These are phyloP conservation scores for Apostichopus parvimensis DNA, from an alignment of 35 echinoderm and acorn worm species.

Conservation along the genomic window DNA sequence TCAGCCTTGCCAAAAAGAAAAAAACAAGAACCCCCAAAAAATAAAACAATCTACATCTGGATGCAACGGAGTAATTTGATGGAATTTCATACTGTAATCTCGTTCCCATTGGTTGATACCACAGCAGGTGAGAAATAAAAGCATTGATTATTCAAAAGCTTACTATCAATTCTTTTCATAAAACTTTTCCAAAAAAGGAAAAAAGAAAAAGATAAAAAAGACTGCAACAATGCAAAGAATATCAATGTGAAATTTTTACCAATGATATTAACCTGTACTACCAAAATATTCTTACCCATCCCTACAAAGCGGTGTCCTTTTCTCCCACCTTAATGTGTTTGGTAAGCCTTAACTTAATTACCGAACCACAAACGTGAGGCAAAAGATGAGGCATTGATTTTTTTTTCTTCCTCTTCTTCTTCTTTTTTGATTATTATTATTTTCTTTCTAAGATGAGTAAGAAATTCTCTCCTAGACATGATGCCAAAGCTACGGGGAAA, in stretches of 20 bases:
- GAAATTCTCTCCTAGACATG: not conserved
- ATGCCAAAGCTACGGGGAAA: not conserved
- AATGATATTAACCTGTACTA: conserved; percentile 43
- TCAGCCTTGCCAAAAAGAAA: too few species aligned
- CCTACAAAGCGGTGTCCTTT: conserved; percentile 23
- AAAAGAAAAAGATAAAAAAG: too few species aligned
- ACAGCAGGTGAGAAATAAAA: too few species aligned
- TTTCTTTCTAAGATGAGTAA: not conserved
- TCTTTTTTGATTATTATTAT: too few species aligned
- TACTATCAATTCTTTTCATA: not conserved
- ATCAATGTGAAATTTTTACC: conserved; percentile 38
- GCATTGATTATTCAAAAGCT: too few species aligned
- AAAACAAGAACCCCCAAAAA: too few species aligned
- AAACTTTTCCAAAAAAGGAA: not conserved
- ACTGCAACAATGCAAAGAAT: not conserved
- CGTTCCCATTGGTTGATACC: too few species aligned
- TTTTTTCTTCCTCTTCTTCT: too few species aligned
- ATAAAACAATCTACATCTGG: too few species aligned
- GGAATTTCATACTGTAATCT: too few species aligned
- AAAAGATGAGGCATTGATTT: conserved; percentile 51
- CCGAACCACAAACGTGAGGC: conserved; percentile 18
- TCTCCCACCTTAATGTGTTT: conserved; percentile 32
- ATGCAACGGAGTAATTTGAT: too few species aligned
- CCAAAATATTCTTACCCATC: not conserved
- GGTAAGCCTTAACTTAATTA: conserved; percentile 46